Percentiles rank a stretch among this genome's conserved stretches.
Evolutionary conservation across 1,140 invertebrate genomes (phyloP).

Genomic region (Drosophila auraria): DNA sequence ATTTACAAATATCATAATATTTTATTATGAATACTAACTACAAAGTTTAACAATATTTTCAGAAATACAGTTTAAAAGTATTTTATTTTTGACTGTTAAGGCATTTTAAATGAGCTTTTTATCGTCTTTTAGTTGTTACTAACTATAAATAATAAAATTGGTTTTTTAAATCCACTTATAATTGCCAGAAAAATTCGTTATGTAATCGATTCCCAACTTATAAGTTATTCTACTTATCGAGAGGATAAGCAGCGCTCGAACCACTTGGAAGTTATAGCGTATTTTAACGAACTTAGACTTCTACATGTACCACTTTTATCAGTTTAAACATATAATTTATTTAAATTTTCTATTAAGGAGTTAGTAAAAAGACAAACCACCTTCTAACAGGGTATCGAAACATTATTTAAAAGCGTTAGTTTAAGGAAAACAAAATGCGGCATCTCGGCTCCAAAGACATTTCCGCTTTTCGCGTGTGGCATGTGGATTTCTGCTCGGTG

Average conservation of each 20-base stretch:
- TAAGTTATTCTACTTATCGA: not conserved
- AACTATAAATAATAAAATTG: not conserved
- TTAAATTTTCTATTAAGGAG: not conserved
- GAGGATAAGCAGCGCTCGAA: too few relatives aligned
- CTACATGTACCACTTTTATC: not conserved
- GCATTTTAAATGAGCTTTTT: too few relatives aligned
- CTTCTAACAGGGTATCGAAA: constrained; percentile 18
- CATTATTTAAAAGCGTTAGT: constrained; percentile 42
- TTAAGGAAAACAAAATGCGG: constrained; percentile 63
- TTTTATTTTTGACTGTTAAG: not conserved
- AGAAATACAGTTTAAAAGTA: not conserved
- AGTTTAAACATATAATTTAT: too few relatives aligned
- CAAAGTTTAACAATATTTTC: not conserved
- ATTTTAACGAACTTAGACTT: too few relatives aligned
- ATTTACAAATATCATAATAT: not conserved
- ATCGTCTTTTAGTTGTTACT: too few relatives aligned
- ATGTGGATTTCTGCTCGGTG: constrained; percentile 58
- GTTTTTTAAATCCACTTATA: not conserved
- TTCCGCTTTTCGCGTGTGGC: constrained; percentile 72
- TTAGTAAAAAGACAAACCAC: not conserved
- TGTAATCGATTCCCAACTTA: not conserved
- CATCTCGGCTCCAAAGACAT: constrained; percentile 59
- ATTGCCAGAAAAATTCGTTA: accelerated
- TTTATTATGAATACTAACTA: not conserved
- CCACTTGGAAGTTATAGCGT: too few relatives aligned